A percentile compares a stretch with the other conserved stretches of the same genome.
These are phyloP conservation scores for Pseudomyrmex pallidus DNA, from an alignment of 1,140 invertebrate genomes.

Conservation along the genomic window DNA sequence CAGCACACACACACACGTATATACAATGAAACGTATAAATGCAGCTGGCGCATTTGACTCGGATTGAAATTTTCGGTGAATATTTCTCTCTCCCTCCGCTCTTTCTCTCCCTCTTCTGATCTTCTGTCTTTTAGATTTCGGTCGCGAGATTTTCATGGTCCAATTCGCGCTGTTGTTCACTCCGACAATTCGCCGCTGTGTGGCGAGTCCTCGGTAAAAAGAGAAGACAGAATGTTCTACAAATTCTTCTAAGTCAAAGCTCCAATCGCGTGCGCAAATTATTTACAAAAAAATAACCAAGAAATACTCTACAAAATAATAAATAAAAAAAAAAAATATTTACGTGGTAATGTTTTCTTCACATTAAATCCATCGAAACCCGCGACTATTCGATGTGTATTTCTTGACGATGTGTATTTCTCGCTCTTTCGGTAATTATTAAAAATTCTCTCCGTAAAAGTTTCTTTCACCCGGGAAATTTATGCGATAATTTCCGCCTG, in stretches of 20 bases:
- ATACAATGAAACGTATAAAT: constrained; percentile 52
- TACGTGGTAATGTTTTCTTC: background rate
- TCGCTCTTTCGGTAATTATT: constrained; percentile 41
- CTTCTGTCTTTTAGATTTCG: background rate
- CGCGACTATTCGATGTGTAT: constrained; percentile 15
- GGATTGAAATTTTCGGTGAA: constrained; percentile 60
- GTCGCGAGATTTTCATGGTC: constrained; percentile 30
- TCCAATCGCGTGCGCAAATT: no score
- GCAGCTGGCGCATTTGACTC: constrained; percentile 58
- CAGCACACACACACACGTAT: no score
- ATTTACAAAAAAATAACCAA: no score
- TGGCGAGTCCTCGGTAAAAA: background rate
- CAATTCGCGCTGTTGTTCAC: constrained; percentile 47
- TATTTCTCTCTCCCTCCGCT: constrained; percentile 29
- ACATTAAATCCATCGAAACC: constrained; percentile 28
- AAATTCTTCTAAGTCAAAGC: constrained; percentile 1
- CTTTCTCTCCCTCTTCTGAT: background rate
- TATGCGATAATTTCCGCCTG: background rate
- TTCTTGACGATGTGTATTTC: constrained; percentile 3
- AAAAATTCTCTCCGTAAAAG: constrained; percentile 29
- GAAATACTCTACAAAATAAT: no score
- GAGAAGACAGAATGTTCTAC: background rate
- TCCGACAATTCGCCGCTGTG: background rate
- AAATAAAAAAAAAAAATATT: background rate
- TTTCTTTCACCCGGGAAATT: constrained; percentile 9